Percentiles rank a stretch among this genome's conserved stretches.
Conservation (phyloP, 2,113 vertebrate genomes). For the Pelobates fuscus region DNA sequence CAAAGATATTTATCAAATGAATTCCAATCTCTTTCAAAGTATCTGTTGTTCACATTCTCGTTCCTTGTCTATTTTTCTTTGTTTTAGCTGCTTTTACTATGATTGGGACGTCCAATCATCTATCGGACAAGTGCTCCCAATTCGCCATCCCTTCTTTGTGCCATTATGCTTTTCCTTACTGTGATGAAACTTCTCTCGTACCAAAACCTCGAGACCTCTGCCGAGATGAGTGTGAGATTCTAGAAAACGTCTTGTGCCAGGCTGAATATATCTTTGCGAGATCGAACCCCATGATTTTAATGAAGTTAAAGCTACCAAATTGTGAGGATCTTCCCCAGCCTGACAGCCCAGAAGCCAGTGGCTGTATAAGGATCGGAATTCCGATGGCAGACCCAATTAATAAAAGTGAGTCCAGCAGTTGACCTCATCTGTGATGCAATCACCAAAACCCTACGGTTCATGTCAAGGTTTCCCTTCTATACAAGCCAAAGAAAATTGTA, state of each 20-base stretch:
- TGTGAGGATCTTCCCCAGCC: slow-evolving; percentile 91
- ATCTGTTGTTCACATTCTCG: no score
- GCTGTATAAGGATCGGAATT: slow-evolving; percentile 94
- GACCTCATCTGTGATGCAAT: not conserved
- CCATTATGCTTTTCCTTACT: slow-evolving; percentile 96
- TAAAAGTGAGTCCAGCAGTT: slow-evolving; percentile 77
- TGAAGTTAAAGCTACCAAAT: slow-evolving; percentile 94
- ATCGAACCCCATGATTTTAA: slow-evolving; percentile 94
- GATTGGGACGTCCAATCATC: slow-evolving; percentile 96
- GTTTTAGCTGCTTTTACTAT: slow-evolving; percentile 95
- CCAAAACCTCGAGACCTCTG: slow-evolving; percentile 94
- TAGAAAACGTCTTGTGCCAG: slow-evolving; percentile 96
- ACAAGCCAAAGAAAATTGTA: not conserved
- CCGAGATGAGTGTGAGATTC: slow-evolving; percentile 95
- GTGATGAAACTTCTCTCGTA: slow-evolving; percentile 79
- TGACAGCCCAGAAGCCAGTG: slow-evolving; percentile 85
- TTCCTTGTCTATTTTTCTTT: slow-evolving; percentile 49
- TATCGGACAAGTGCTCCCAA: slow-evolving; percentile 96
- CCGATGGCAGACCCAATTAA: slow-evolving; percentile 96
- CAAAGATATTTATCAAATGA: no score
- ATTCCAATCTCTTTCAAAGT: no score
- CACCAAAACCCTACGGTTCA: not conserved
- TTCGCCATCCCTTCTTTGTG: slow-evolving; percentile 96
- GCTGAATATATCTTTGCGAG: slow-evolving; percentile 97
- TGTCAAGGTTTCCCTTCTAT: not conserved